phyloP scores from a whole-genome alignment of 2,113 vertebrate species.

The Odocoileus hemionus region DNA sequence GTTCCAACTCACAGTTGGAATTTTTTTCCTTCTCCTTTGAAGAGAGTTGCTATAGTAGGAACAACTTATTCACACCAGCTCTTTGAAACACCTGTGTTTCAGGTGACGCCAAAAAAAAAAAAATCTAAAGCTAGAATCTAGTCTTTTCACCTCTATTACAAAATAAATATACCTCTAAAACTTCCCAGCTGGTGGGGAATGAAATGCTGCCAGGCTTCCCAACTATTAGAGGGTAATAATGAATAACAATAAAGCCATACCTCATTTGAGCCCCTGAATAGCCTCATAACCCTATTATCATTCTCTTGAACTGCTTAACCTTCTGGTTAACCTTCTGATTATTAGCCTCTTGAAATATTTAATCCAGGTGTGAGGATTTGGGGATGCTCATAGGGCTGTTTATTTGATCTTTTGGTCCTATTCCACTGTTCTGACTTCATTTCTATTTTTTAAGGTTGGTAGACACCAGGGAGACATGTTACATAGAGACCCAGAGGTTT shows the following conservation, averaged over 20 bases:
- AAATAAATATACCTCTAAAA: slow-evolving; percentile 50
- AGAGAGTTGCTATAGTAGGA: slow-evolving; percentile 12
- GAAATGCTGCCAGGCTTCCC: background rate
- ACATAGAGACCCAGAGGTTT: slow-evolving; percentile 41
- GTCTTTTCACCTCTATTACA: slow-evolving; percentile 56
- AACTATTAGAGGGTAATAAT: slow-evolving; percentile 31
- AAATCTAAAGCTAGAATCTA: slow-evolving; percentile 5
- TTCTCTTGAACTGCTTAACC: slow-evolving; percentile 50
- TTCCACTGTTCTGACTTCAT: slow-evolving; percentile 38
- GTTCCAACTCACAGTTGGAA: background rate
- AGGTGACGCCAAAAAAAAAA: slow-evolving; percentile 37
- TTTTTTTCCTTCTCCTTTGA: slow-evolving; percentile 34
- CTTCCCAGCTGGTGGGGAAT: slow-evolving; percentile 34
- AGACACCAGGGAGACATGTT: slow-evolving; percentile 37
- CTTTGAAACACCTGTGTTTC: slow-evolving; percentile 58
- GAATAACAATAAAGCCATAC: slow-evolving; percentile 56
- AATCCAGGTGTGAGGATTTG: slow-evolving; percentile 51
- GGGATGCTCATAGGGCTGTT: background rate
- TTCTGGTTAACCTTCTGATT: slow-evolving; percentile 38
- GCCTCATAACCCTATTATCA: slow-evolving; percentile 42
- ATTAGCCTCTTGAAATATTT: slow-evolving; percentile 53
- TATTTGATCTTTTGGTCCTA: slow-evolving; percentile 47
- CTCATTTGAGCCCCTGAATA: slow-evolving; percentile 65
- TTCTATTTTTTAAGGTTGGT: slow-evolving; percentile 53
- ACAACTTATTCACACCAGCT: slow-evolving; percentile 22